Base-by-base conservation (phyloP, 2,888 invertebrate genomes). In the Ophion obscuratus region DNA sequence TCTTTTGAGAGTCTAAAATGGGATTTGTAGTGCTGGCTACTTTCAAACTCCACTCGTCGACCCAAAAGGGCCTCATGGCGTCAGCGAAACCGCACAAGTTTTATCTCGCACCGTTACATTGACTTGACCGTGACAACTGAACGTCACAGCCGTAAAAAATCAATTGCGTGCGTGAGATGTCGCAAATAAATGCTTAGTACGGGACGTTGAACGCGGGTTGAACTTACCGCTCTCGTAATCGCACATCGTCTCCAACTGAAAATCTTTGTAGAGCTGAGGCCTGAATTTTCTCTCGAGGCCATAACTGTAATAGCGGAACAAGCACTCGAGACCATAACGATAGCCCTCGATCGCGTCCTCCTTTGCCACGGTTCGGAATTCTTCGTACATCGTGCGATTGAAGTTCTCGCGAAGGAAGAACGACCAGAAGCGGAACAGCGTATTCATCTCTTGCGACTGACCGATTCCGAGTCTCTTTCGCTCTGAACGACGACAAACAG, bases 391-490 rank as follows among this genome's bases (percentile, higher is more conserved):
- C 89, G 97, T 98, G 90, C 97, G 96, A 95, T 99, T 99, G 95
- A 99, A 99, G 94, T 99, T 99, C 94, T 99, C 99, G 86, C 99
- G 95, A 88, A 99, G 95, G 96, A 99, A 99, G 96, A 99, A 99
- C 47, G 99, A 99, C 99, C 99, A 99, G 95, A 99, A 99, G 87
- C 99, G 96, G 96, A 99, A 99, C 75, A 99, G 95, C 0, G 99
- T 99, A 95, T 99, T 99, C 99, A 99, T 99, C 95, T 99, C 99
- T 92, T 98, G 98, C 7, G 99, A 99, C 92, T 98, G 98, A 0
- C 99, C 99, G 91, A 97, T 97, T 86, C 99, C 99, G 81, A 98
- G 95, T 93, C 97, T 96, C 94, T 98, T 98, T 89, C 99, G 97
- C 94, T 99, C 99, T 97, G 95, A 90, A 47, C 59, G 14, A 64